Conservation (phyloP, 2,797 vertebrate species). For the Malurus leucopterus region DNA sequence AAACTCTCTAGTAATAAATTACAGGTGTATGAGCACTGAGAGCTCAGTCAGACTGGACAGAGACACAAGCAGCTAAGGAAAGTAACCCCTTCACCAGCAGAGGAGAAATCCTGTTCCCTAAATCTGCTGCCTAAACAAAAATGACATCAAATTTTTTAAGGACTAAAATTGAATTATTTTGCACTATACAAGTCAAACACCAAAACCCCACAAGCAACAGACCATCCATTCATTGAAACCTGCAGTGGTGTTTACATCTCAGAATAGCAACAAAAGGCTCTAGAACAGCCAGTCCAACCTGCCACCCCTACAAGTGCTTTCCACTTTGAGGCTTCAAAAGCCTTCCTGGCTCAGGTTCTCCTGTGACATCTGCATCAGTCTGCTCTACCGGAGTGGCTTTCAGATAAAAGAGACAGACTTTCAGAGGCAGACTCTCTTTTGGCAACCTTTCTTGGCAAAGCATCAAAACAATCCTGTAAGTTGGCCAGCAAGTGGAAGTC, state of each 20-base stretch:
- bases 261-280: not conserved
- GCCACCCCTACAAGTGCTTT: not conserved
- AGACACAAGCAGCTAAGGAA: not conserved
- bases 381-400: not conserved
- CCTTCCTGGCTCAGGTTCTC: not conserved
- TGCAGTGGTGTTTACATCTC: not conserved
- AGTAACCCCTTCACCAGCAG: not conserved
- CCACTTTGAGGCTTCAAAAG: not conserved
- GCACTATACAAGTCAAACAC: not conserved
- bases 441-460: slow-evolving; percentile 21
- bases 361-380: not conserved
- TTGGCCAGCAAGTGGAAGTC: slow-evolving; percentile 17
- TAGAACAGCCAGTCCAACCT: not conserved
- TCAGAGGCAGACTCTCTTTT: not conserved
- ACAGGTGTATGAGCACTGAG: not conserved
- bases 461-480: slow-evolving; percentile 5
- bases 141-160: not conserved
- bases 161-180: not conserved
- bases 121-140: not conserved
- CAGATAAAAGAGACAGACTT: slow-evolving; percentile 19
- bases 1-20: not conserved
- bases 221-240: not conserved
- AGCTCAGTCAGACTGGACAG: not conserved
- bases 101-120: not conserved
- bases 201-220: not conserved